phyloP scores from a whole-genome alignment of 2,888 invertebrate species.

The Peribatodes rhomboidaria region DNA sequence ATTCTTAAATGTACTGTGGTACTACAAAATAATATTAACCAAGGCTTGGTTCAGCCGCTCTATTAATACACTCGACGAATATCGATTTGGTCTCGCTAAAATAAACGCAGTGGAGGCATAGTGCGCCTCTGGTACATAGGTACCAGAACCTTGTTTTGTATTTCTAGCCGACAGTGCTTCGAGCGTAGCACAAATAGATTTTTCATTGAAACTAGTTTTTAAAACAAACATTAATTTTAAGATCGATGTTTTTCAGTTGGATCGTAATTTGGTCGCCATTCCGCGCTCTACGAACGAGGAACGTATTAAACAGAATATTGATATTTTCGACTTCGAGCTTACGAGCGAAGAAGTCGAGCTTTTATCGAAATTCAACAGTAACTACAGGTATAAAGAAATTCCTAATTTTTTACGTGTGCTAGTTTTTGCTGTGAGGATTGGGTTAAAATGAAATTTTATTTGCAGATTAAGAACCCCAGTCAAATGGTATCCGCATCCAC shows the following conservation, averaged over 20 bases:
- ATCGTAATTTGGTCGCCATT: slow-evolving; percentile 85
- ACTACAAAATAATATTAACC: neutral
- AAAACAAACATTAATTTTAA: slow-evolving; percentile 31
- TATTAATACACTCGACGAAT: slow-evolving; percentile 16
- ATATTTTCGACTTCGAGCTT: slow-evolving; percentile 86
- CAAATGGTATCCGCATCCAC: slow-evolving; percentile 65
- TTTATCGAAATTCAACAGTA: slow-evolving; percentile 82
- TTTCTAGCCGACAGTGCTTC: slow-evolving; percentile 5
- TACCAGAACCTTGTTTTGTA: slow-evolving; percentile 7
- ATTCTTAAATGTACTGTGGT: neutral
- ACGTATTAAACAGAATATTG: slow-evolving; percentile 85
- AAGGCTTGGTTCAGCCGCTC: neutral
- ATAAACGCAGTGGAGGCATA: slow-evolving; percentile 13
- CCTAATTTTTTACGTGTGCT: no score
- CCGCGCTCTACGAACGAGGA: slow-evolving; percentile 87
- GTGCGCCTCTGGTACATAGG: neutral
- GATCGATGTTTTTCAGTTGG: slow-evolving; percentile 71
- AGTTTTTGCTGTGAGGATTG: neutral
- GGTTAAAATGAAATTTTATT: neutral
- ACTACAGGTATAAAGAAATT: slow-evolving; percentile 59
- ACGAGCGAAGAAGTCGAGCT: slow-evolving; percentile 79
- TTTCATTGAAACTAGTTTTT: slow-evolving; percentile 39
- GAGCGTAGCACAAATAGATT: slow-evolving; percentile 29
- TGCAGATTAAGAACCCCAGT: slow-evolving; percentile 23
- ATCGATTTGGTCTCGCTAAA: slow-evolving; percentile 28